Conservation (phyloP, 2,888 invertebrate genomes). For the Arge pagana region DNA sequence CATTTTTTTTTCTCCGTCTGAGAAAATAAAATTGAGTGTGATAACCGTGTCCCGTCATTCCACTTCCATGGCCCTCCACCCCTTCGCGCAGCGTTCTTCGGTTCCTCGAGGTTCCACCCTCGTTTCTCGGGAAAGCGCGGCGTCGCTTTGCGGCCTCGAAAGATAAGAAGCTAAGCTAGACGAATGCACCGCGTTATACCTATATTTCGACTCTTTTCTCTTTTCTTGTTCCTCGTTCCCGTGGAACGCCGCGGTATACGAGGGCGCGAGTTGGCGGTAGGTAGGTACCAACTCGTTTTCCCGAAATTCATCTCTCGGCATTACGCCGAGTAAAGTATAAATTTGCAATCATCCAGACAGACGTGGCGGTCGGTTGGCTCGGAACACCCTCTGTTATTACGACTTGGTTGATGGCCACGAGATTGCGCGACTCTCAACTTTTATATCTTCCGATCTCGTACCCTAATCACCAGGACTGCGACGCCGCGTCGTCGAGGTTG, state of each 20-base stretch:
- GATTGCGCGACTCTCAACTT: constrained; percentile 14
- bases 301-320: constrained; percentile 18
- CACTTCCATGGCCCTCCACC: no score
- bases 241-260: no score
- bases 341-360: constrained; percentile 17
- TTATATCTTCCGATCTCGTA: not conserved
- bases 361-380: constrained; percentile 1
- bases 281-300: no score
- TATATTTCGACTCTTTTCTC: not conserved
- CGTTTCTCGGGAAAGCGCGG: not conserved
- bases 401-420: not conserved
- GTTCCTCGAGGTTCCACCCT: not conserved
- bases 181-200: constrained; percentile 19
- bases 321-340: constrained; percentile 18
- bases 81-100: no score
- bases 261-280: no score
- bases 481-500: no score
- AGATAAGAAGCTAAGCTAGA: constrained; percentile 22
- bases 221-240: constrained; percentile 1
- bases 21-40: no score
- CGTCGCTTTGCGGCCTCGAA: constrained; percentile 1
- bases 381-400: constrained; percentile 4
- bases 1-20: not conserved
- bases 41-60: no score
- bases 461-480: constrained; percentile 6